A percentile compares a stretch with the other conserved stretches of the same genome.
phyloP scores from a whole-genome alignment of 2,888 invertebrate species.

The Mesochorus sp. region DNA sequence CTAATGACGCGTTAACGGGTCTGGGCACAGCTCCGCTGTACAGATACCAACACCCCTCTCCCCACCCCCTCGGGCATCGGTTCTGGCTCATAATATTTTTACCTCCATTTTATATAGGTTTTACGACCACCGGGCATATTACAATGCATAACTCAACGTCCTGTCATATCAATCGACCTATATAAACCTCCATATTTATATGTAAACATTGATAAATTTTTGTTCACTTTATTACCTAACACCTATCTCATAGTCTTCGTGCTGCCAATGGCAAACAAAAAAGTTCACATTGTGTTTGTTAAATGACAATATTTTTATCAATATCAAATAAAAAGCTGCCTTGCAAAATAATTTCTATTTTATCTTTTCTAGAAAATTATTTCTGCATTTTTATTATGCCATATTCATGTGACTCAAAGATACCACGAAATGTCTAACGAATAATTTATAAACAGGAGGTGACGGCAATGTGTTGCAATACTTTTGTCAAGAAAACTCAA shows the following conservation, averaged over 20 bases:
- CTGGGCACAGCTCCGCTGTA: slow-evolving; percentile 41
- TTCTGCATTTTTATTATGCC: too few relatives aligned
- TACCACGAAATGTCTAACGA: neutral
- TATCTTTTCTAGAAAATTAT: neutral
- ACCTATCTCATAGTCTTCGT: neutral
- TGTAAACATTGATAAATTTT: slow-evolving; percentile 46
- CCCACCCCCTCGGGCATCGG: slow-evolving; percentile 56
- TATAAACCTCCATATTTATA: slow-evolving; percentile 58
- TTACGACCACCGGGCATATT: slow-evolving; percentile 63
- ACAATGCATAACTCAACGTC: slow-evolving; percentile 70
- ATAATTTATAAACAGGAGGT: slow-evolving; percentile 8
- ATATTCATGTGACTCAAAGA: too few relatives aligned
- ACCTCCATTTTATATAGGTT: slow-evolving; percentile 66
- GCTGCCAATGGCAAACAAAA: neutral
- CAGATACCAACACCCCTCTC: slow-evolving; percentile 59
- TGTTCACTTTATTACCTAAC: slow-evolving; percentile 55
- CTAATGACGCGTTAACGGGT: slow-evolving; percentile 67
- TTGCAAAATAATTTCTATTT: too few relatives aligned
- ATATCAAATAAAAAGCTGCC: too few relatives aligned
- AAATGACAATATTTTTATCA: too few relatives aligned
- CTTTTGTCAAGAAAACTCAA: slow-evolving; percentile 40
- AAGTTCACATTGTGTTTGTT: too few relatives aligned
- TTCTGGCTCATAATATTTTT: slow-evolving; percentile 67
- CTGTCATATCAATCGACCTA: neutral
- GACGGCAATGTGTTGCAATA: slow-evolving; percentile 16